These are phyloP conservation scores for Amphiprion clarkii DNA, from an alignment of 2,797 vertebrate species.

Conservation along the genomic window DNA sequence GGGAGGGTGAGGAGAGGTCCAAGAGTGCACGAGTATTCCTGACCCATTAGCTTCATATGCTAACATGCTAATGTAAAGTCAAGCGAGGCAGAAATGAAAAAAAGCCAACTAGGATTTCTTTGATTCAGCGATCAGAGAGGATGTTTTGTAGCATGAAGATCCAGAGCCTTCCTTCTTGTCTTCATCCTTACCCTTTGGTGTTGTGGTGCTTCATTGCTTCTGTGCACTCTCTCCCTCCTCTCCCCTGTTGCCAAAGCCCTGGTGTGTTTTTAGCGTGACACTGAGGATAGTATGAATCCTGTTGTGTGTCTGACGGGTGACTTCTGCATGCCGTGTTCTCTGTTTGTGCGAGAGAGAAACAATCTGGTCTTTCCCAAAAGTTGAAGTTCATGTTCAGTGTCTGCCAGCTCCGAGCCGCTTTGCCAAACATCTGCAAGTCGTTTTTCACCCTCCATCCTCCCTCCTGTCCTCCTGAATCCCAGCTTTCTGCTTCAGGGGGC, in stretches of 20 bases:
- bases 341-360: slow-evolving; percentile 39
- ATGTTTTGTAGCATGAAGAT: slow-evolving; percentile 60
- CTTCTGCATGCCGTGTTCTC: slow-evolving; percentile 49
- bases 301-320: slow-evolving; percentile 22
- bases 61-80: slow-evolving; percentile 20
- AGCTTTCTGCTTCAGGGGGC: slow-evolving; percentile 40
- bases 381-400: slow-evolving; percentile 90
- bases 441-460: slow-evolving; percentile 52
- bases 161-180: slow-evolving; percentile 67
- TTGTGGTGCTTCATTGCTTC: slow-evolving; percentile 71
- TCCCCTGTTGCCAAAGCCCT: slow-evolving; percentile 61
- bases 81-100: slow-evolving; percentile 2
- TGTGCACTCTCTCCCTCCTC: slow-evolving; percentile 60
- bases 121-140: slow-evolving; percentile 16
- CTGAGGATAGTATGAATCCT: slow-evolving; percentile 27
- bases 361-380: slow-evolving; percentile 73
- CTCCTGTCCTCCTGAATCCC: slow-evolving; percentile 37
- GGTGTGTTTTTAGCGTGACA: slow-evolving; percentile 36
- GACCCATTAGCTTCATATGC: slow-evolving; percentile 23
- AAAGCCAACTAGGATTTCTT: background rate
- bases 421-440: slow-evolving; percentile 76
- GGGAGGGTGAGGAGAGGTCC: slow-evolving; percentile 29
- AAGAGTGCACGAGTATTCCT: slow-evolving; percentile 51
- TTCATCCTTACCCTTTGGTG: slow-evolving; percentile 65
- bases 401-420: slow-evolving; percentile 88